These are phyloP conservation scores for Corydoras sp. DNA, from an alignment of 2,113 vertebrate genomes.

Conservation along the genomic window DNA sequence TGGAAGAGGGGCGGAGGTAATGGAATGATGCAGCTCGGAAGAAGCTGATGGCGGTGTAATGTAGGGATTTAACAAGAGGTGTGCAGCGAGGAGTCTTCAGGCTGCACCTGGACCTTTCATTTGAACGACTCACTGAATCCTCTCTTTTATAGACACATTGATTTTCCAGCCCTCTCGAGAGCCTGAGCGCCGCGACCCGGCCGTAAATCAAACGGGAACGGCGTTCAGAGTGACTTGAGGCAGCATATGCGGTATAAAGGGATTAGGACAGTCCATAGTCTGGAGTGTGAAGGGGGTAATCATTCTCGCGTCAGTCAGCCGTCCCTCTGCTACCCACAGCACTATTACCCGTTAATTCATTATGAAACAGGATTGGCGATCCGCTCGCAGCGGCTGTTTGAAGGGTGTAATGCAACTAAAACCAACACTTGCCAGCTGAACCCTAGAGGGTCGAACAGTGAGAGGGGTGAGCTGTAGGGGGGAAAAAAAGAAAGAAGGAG, in stretches of 20 bases:
- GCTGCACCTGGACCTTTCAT: background rate
- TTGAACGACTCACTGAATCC: background rate
- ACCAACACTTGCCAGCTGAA: background rate
- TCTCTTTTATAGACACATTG: constrained; percentile 1
- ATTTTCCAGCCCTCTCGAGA: constrained; percentile 20
- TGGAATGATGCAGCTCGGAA: too few species aligned
- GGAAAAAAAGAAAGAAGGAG: constrained; percentile 21
- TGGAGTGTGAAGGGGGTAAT: constrained; percentile 26
- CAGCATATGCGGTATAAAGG: constrained; percentile 21
- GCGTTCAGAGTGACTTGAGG: constrained; percentile 32
- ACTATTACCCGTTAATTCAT: constrained; percentile 36
- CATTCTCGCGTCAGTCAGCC: constrained; percentile 33
- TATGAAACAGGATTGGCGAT: constrained; percentile 18
- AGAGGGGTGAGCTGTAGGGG: constrained; percentile 31
- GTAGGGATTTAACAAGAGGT: background rate
- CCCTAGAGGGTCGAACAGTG: background rate
- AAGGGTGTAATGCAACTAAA: constrained; percentile 17
- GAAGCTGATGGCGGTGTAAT: too few species aligned
- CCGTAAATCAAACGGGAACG: constrained; percentile 23
- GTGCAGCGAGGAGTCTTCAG: background rate
- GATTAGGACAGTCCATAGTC: constrained; percentile 18
- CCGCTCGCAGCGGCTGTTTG: background rate
- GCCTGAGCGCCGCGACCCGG: background rate
- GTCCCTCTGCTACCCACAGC: background rate
- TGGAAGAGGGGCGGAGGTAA: background rate